Conservation (phyloP, 2,888 invertebrate genomes). For the Ypsolopha sequella region DNA sequence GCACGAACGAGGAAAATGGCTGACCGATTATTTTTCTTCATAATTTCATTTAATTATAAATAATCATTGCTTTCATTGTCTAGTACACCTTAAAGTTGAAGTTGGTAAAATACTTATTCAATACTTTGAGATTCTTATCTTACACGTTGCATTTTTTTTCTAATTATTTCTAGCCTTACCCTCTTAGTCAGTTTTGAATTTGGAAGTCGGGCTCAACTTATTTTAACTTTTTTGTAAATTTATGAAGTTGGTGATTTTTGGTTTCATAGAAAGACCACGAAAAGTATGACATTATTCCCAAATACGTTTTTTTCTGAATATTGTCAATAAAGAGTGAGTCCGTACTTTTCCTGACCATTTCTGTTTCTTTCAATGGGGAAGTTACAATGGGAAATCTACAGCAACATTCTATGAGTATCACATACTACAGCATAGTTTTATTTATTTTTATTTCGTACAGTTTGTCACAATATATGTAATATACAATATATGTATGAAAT, state of each 20-base stretch:
- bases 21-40: constrained; percentile 39
- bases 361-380: neutral
- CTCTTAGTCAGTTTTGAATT: constrained; percentile 26
- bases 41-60: constrained; percentile 51
- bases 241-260: neutral
- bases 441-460: neutral
- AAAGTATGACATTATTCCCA: neutral
- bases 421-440: constrained; percentile 35
- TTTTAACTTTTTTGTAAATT: constrained; percentile 5
- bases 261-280: neutral
- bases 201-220: constrained; percentile 44
- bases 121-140: constrained; percentile 53
- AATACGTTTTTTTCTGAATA: no score
- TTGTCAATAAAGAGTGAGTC: neutral
- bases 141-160: constrained; percentile 56
- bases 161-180: constrained; percentile 58
- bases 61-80: constrained; percentile 62
- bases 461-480: neutral
- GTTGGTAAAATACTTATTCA: constrained; percentile 68
- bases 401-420: constrained; percentile 59
- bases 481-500: constrained; percentile 28
- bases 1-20: constrained; percentile 54
- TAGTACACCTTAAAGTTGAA: constrained; percentile 55
- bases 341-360: neutral
- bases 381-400: constrained; percentile 34